phyloP scores from a whole-genome alignment of 2,797 vertebrate species.

The Poecilia wingei region DNA sequence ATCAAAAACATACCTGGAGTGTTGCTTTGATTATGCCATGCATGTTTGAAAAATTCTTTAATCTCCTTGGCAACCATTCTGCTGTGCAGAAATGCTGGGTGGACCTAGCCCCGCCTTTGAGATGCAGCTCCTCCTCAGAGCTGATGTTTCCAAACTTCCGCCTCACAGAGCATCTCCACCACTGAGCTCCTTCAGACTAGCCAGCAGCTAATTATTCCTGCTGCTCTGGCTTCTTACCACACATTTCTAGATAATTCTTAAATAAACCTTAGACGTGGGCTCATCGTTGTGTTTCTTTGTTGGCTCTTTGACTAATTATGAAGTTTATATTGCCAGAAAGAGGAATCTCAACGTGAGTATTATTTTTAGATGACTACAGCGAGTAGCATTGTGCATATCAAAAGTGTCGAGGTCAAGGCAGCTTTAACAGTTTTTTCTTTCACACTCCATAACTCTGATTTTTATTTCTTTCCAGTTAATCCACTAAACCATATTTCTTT shows the following conservation, averaged over 20 bases:
- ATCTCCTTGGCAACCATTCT: too few species aligned
- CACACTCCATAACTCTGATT: neutral
- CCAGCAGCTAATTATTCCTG: too few species aligned
- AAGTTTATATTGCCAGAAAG: neutral
- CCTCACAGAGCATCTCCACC: too few species aligned
- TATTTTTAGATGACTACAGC: neutral
- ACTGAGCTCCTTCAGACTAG: too few species aligned
- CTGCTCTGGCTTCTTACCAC: neutral
- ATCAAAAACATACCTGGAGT: too few species aligned
- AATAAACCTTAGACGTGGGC: neutral
- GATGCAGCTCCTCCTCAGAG: too few species aligned
- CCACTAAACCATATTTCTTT: neutral
- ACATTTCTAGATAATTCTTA: neutral
- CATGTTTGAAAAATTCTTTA: too few species aligned
- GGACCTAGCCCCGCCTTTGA: too few species aligned
- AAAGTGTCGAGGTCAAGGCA: neutral
- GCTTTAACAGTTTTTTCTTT: neutral
- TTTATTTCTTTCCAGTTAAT: conserved; percentile 6
- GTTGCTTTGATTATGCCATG: too few species aligned
- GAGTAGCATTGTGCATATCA: neutral
- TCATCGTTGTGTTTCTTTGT: neutral
- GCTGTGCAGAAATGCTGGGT: too few species aligned
- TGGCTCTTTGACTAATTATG: neutral
- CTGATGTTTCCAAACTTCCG: too few species aligned
- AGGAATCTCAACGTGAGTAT: neutral